Evolutionary conservation across 92 coral and sea anemone species (phyloP).

Genomic region (Pocillopora grandis): DNA sequence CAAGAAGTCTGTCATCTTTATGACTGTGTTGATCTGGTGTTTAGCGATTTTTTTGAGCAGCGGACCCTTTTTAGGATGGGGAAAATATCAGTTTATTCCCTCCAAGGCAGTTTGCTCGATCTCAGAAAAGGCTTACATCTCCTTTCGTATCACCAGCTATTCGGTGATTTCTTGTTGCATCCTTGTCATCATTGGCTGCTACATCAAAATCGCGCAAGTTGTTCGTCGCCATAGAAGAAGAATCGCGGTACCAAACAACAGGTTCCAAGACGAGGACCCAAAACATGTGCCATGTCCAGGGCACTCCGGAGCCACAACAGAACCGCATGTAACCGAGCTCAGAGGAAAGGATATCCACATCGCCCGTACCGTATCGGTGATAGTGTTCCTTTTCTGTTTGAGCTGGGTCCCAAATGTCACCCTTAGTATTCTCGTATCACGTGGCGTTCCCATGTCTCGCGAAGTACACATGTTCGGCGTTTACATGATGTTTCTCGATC

Average conservation of each 20-base stretch:
- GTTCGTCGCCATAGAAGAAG: conserved; percentile 50
- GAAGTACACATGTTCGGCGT: conserved; percentile 47
- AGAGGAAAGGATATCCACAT: conserved; percentile 54
- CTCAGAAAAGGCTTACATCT: conserved; percentile 39
- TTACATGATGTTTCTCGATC: conserved; percentile 51
- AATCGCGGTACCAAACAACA: background rate
- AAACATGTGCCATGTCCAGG: background rate
- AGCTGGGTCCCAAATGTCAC: conserved; percentile 60
- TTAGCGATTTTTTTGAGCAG: conserved; percentile 21
- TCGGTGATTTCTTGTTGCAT: conserved; percentile 29
- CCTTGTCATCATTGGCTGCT: conserved; percentile 27
- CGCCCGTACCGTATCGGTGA: conserved; percentile 48
- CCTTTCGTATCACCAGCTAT: conserved; percentile 41
- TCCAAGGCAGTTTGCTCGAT: conserved; percentile 48
- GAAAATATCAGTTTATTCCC: conserved; percentile 41
- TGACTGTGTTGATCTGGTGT: conserved; percentile 39
- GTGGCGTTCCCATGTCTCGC: conserved; percentile 41
- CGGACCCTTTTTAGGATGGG: conserved; percentile 68
- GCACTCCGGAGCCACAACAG: background rate
- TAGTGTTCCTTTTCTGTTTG: conserved; percentile 50
- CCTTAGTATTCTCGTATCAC: conserved; percentile 43
- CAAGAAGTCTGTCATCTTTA: conserved; percentile 24
- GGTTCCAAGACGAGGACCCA: background rate
- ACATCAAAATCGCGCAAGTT: conserved; percentile 37
- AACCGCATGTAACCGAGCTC: conserved; percentile 8